phyloP scores from a whole-genome alignment of 2,113 vertebrate genomes.

The Clarias magur region DNA sequence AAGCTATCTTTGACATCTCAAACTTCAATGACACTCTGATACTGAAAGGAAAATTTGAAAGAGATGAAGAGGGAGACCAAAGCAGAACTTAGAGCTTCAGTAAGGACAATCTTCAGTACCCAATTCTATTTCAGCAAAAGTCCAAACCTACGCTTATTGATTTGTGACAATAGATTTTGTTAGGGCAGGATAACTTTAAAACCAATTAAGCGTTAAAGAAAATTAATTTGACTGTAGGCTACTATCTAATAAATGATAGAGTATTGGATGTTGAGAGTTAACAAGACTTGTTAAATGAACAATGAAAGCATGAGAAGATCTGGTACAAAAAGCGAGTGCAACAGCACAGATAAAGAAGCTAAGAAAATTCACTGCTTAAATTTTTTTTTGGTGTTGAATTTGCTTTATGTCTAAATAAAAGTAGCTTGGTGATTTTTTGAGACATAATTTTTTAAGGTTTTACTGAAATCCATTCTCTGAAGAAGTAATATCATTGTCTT shows the following conservation, averaged over 20 bases:
- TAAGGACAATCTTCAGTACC: neutral
- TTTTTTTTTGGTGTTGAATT: neutral
- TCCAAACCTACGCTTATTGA: neutral
- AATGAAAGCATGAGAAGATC: neutral
- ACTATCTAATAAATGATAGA: neutral
- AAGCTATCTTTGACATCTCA: conserved; percentile 1
- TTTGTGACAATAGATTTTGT: neutral
- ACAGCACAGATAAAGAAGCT: neutral
- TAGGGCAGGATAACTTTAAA: neutral
- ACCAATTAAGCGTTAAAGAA: neutral
- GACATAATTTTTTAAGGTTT: neutral
- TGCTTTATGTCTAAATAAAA: neutral
- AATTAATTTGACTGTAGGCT: neutral
- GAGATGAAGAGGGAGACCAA: neutral
- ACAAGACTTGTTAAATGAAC: neutral
- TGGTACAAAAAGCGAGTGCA: neutral
- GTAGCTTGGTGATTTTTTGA: neutral
- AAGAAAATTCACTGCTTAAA: neutral
- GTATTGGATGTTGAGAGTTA: neutral
- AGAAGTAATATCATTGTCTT: neutral
- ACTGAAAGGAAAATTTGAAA: conserved; percentile 1
- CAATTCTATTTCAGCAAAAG: neutral
- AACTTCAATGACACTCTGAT: neutral
- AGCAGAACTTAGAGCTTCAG: neutral
- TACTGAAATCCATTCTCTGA: neutral